Evolutionary conservation across 1,140 invertebrate genomes (phyloP).

Genomic region (Chironomus tepperi): DNA sequence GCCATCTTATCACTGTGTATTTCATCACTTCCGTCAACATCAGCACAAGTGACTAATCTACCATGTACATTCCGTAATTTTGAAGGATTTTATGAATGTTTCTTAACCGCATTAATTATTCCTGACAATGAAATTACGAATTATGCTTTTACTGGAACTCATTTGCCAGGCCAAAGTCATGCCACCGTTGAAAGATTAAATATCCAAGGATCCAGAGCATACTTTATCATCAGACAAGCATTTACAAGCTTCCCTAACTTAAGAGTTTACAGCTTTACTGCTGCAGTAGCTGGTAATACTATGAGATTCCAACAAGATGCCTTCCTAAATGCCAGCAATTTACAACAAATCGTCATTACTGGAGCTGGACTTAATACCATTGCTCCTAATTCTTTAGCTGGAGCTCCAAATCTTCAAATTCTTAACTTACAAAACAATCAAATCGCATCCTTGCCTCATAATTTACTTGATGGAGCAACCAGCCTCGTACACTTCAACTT

Average conservation of each 20-base stretch:
- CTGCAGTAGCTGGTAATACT: not conserved
- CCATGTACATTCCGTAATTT: too few species aligned
- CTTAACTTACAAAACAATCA: not conserved
- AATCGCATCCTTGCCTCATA: not conserved
- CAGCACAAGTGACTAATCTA: too few species aligned
- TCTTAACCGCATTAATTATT: not conserved
- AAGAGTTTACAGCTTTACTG: not conserved
- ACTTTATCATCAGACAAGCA: not conserved
- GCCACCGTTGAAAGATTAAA: not conserved
- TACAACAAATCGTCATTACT: not conserved
- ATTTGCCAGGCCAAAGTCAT: not conserved
- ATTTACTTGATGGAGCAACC: not conserved
- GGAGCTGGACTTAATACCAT: not conserved
- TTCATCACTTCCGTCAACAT: too few species aligned
- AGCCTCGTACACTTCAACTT: not conserved
- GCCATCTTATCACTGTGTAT: too few species aligned
- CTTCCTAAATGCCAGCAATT: not conserved
- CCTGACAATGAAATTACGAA: not conserved
- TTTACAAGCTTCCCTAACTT: not conserved
- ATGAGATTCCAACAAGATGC: not conserved
- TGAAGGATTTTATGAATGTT: not conserved
- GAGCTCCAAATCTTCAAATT: not conserved
- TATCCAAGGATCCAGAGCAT: not conserved
- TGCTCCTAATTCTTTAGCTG: not conserved
- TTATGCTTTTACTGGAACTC: not conserved